Base-by-base conservation (phyloP, 2,888 invertebrate species). In the Amblyteles armatorius region DNA sequence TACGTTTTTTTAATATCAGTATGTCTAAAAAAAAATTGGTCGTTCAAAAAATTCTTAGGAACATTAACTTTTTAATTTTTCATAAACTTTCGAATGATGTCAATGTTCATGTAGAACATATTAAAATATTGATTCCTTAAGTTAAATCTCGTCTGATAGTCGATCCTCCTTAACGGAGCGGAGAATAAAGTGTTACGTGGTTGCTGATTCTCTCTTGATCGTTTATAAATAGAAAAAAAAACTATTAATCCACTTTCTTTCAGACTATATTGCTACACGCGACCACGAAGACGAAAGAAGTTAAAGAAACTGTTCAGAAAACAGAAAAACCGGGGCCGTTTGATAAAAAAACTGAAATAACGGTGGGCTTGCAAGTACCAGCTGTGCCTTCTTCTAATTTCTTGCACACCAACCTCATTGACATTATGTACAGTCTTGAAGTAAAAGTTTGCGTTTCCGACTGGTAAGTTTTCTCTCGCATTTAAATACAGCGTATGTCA, bases 231-330 rank as follows among this genome's bases (percentile, higher is more conserved):
- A 19, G n/a, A 57, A 26, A 22, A 7, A 3, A 22, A 57, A 22
- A 57, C 0, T 22, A 55, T 55, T 55, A 26, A 4, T 57, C 3
- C 5, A 26, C 22, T 55, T 55, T 6, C 83, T 40, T 86, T 94
- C 96, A 95, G 94, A 72, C 94, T 95, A 87, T 95, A 94, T 90
- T 96, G 96, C 91, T 95, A 95, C 87, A 95, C 11, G 96, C 96
- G 0, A 93, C 94, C 1, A 94, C 94, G 48, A 95, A 95, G 13
- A 95, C 94, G 3, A 95, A 95, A 89, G 94, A 22, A 7, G 91
- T 93, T 11, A 94, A 95, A 85, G 95, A 95, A 71, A 94, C 95
- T 7, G 94, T 97, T 82, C 92, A 95, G 22, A 95, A 96, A 72
- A 89, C 96, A 5, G 95, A 95, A 89, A 94, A 96, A 84, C 9